Evolutionary conservation across 2,888 invertebrate species (phyloP).

Genomic region (Nomada fabriciana): DNA sequence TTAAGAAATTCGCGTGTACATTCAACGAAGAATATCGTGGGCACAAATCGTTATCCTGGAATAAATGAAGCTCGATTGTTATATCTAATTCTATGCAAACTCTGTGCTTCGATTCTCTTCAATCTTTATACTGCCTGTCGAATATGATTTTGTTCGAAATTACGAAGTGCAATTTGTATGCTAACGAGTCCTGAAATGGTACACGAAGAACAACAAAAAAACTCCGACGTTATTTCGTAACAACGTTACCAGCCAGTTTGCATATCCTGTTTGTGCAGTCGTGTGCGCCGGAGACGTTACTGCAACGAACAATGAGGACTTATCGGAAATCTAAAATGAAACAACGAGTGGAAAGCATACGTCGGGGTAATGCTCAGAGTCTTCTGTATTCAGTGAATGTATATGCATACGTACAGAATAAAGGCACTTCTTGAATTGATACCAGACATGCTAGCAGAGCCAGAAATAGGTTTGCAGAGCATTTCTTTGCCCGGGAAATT

Average conservation of each 20-base stretch:
- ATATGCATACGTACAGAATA: not conserved
- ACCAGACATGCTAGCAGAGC: slow-evolving; percentile 11
- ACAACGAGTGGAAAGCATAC: not conserved
- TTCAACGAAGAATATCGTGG: no score
- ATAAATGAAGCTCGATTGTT: no score
- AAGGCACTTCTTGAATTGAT: not conserved
- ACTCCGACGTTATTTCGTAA: slow-evolving; percentile 13
- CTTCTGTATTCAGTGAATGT: not conserved
- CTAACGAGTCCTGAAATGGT: not conserved
- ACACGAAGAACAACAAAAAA: not conserved
- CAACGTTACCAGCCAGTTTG: not conserved
- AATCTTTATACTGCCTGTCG: no score
- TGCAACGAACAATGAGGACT: slow-evolving; percentile 25
- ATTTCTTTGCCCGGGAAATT: slow-evolving; percentile 32
- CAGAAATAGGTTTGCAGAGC: slow-evolving; percentile 30
- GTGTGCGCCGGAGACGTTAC: slow-evolving; percentile 5
- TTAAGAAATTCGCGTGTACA: no score
- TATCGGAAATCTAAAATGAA: slow-evolving; percentile 28
- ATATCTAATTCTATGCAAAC: no score
- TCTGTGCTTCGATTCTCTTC: no score
- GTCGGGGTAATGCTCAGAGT: not conserved
- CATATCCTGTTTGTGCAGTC: slow-evolving; percentile 29
- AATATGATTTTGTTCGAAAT: no score
- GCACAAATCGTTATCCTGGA: no score
- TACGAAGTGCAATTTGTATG: no score